Evolutionary conservation across 1,140 invertebrate genomes (phyloP).

Genomic region (Cylas formicarius): DNA sequence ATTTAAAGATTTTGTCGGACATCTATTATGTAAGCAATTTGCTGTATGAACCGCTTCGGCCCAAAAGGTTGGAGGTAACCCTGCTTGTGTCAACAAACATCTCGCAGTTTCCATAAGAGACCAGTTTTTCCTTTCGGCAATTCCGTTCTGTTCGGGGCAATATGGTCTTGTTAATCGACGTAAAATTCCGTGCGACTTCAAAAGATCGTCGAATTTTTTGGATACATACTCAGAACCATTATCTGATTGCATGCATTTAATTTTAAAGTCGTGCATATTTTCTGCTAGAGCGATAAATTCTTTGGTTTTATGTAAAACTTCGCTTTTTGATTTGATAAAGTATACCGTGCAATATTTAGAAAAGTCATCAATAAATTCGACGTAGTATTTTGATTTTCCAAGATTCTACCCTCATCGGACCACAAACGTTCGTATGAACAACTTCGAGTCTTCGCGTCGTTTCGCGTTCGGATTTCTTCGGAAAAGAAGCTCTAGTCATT

Average conservation of each 20-base stretch:
- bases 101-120: slow-evolving; percentile 37
- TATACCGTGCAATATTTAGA: slow-evolving; percentile 2
- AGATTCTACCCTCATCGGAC: slow-evolving; percentile 1
- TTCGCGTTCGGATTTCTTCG: background rate
- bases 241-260: slow-evolving; percentile 6
- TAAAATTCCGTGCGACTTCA: too few relatives aligned
- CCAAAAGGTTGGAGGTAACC: slow-evolving; percentile 36
- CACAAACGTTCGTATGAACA: background rate
- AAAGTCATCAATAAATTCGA: too few relatives aligned
- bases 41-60: slow-evolving; percentile 41
- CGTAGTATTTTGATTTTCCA: too few relatives aligned
- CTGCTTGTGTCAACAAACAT: slow-evolving; percentile 6
- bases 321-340: slow-evolving; percentile 6
- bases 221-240: slow-evolving; percentile 13
- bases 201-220: too few relatives aligned
- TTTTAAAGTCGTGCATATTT: background rate
- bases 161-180: too few relatives aligned
- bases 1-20: background rate
- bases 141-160: slow-evolving; percentile 40
- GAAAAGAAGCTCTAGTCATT: too few relatives aligned
- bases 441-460: background rate
- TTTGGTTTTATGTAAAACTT: slow-evolving; percentile 4
- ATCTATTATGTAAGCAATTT: background rate
- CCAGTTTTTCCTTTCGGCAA: slow-evolving; percentile 39
- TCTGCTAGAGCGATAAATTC: background rate